These are phyloP conservation scores for Potorous gilbertii DNA, from an alignment of 2,797 vertebrate genomes.

Conservation along the genomic window DNA sequence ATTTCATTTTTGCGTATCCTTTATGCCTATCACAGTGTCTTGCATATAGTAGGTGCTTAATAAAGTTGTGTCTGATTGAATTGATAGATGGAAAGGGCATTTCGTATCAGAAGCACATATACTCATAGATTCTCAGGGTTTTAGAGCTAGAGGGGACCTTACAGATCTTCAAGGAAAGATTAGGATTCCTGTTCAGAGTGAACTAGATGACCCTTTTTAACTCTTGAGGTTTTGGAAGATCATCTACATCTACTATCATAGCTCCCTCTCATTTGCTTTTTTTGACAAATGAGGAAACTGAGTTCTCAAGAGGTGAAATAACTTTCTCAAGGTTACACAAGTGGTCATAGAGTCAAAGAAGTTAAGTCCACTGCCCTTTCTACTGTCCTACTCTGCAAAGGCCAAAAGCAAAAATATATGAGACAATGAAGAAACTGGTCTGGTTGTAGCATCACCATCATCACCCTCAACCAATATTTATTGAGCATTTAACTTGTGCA, in stretches of 20 bases:
- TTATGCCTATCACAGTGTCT: neutral
- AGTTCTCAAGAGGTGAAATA: neutral
- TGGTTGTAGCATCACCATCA: neutral
- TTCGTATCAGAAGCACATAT: neutral
- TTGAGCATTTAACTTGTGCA: fast-evolving
- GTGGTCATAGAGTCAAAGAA: neutral
- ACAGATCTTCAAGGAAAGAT: neutral
- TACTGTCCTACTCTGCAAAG: neutral
- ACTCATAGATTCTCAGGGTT: neutral
- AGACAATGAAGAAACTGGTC: too few relatives aligned
- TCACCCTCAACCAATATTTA: fast-evolving
- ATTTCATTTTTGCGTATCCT: neutral
- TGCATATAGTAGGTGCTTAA: neutral
- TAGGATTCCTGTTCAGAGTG: neutral
- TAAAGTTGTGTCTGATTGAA: neutral
- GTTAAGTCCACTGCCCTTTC: neutral
- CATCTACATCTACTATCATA: neutral
- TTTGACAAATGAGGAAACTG: too few relatives aligned
- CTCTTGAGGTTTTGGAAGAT: neutral
- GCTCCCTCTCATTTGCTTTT: too few relatives aligned
- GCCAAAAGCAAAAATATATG: neutral
- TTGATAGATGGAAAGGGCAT: neutral
- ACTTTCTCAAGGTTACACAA: neutral
- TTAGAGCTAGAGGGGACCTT: neutral
- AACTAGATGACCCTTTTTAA: neutral